Conservation (phyloP, 2,797 vertebrate genomes). For the Gallinago solitaria region DNA sequence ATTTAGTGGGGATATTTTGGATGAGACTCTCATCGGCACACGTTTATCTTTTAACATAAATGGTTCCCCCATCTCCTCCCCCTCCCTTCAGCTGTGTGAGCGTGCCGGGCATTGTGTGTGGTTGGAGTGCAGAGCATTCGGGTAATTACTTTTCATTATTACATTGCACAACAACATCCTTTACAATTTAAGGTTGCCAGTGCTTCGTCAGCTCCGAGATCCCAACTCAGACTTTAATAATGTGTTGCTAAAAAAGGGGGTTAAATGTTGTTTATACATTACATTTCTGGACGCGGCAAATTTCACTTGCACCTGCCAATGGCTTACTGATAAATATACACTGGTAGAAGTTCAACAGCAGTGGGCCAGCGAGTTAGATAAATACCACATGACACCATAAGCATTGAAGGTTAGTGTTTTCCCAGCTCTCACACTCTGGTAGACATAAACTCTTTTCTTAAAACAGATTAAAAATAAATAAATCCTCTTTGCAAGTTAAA, state of each 20-base stretch:
- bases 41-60: not conserved
- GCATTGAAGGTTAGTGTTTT: slow-evolving; percentile 37
- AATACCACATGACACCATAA: slow-evolving; percentile 59
- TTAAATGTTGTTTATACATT: slow-evolving; percentile 28
- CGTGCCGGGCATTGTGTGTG: not conserved
- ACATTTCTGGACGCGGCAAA: slow-evolving; percentile 40
- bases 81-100: not conserved
- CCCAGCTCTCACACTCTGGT: slow-evolving; percentile 12
- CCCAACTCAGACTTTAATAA: slow-evolving; percentile 15
- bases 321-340: slow-evolving; percentile 59
- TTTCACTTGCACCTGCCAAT: slow-evolving; percentile 67
- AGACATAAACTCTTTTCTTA: slow-evolving; percentile 28
- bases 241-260: not conserved
- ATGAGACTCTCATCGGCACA: not conserved
- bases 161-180: not conserved
- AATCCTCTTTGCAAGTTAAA: not conserved
- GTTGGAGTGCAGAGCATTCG: not conserved
- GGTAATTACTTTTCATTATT: slow-evolving; percentile 19
- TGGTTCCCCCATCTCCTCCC: not conserved
- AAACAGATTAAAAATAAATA: slow-evolving; percentile 31
- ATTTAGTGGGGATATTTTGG: slow-evolving; percentile 21
- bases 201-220: not conserved
- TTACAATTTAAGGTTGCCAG: not conserved
- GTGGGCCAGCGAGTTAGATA: slow-evolving; percentile 59
- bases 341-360: slow-evolving; percentile 65